Evolutionary conservation across 2,888 invertebrate species (phyloP), one percentile per base, ranked within the genome.

Genomic region (Meliscaeva auricollis): DNA sequence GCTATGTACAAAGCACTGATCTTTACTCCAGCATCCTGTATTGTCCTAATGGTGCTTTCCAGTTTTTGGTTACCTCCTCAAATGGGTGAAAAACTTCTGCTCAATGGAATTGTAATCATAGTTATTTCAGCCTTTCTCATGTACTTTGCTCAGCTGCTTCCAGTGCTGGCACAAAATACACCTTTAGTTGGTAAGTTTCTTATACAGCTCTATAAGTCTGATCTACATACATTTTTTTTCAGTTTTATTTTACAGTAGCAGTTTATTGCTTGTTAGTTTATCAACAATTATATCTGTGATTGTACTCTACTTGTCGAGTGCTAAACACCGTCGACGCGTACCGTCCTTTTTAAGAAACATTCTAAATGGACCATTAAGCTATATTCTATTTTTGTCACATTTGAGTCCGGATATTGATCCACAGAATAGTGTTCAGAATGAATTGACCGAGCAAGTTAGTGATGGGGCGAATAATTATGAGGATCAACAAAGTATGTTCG

Each of bases 51-150:
- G 88, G 94, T 94, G 0, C 91, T 96, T 54, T 90, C 94, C 15
- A 93, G 93, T 1, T 96, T 95, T 90, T 94, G 94, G 94, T 88
- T 95, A 58, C 95, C 95, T 0, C 94, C 95, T 0, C 94, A 94
- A 88, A 94, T 95, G 87, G 94, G 94, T 15, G 95, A 95, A 89
- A 95, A 95, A 90, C 93, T 95, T 22, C 90, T 94, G 13, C 89
- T 95, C 17, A 94, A 94, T 87, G 94, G 94, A 7, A 92, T 94
- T 68, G 94, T 94, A 8, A 93, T 94, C 13, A 89, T 95, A 0
- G 93, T 95, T 58, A 94, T 94, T 48, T 93, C 93, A n/a, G 90
- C 94, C 17, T 94, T 94, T 88, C 92, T 95, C 74, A 92, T 95
- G 89, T 95, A 94, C 90, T 95, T 95, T 64, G 46, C 30, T 13